Evolutionary conservation across 2,113 vertebrate genomes (phyloP), one percentile per base, ranked within the genome.

Genomic region (Myiopsitta monachus): DNA sequence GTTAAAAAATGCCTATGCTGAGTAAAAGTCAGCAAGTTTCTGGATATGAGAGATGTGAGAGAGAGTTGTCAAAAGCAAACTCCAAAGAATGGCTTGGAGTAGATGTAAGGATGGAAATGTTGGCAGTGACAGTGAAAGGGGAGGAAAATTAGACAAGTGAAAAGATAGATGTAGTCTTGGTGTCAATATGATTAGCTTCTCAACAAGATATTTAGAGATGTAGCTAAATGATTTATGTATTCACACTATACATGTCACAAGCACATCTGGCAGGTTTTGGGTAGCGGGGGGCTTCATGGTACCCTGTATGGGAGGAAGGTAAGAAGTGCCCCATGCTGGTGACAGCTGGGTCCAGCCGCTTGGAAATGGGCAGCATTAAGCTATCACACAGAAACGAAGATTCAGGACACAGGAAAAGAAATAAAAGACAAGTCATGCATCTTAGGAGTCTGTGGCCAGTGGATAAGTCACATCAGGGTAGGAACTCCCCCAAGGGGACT

Each of bases 1-100:
- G 23, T 0, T 0, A 1, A 4, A 6, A 10, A 38, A 14, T 1
- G 3, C 12, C 68, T 43, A 19, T 14, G 21, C 27, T 76, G 70
- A 64, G 36, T 46, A 52, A 91, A 84, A 88, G 33, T 31, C 55
- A 75, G 22, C 26, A 82, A 64, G 7, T 46, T 46, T 85, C 30
- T 64, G 47, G 18, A 22, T 51, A 5, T 7, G 3, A 7, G 30
- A 82, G 15, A 30, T 23, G 39, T 0, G 2, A 51, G 24, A 57
- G 61, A 81, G 11, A 39, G 4, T 3, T 61, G 14, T 43, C 43
- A 61, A n/a, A 78, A 87, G 16, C 10, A 51, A 43, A 62, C 11
- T 63, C 15, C 11, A 59, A 57, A 47, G 7, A 7, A 10, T 6
- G 9, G 14, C n/a, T 91, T 8, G 2, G 49, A 74, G 55, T 51